Evolutionary conservation across 23 tunicate genomes (phyloP).

Genomic region (Oikopleura vanhoeffeni): DNA sequence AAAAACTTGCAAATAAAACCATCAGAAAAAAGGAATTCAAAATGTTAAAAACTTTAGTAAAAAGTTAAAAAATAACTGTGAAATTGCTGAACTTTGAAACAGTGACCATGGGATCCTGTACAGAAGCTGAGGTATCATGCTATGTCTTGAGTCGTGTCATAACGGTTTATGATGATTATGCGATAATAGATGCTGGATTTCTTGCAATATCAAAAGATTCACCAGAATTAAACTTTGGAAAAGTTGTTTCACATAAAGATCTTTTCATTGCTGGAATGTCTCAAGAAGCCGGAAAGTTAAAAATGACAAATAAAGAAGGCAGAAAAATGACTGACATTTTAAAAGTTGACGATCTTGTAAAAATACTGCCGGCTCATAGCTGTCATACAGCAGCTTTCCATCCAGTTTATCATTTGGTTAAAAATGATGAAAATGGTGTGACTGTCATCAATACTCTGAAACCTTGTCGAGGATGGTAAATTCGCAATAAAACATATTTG

Average conservation of each 20-base stretch:
- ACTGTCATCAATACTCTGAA: not conserved
- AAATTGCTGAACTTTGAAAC: too few species aligned
- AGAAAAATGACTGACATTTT: not conserved
- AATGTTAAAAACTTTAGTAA: too few species aligned
- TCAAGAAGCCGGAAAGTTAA: constrained; percentile 14
- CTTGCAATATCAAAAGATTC: constrained; percentile 4
- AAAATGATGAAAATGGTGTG: not conserved
- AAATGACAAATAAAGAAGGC: not conserved
- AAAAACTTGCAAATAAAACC: too few species aligned
- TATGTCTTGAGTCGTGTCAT: not conserved
- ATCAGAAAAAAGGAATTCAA: too few species aligned
- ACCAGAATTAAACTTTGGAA: not conserved
- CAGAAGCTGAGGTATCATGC: not conserved
- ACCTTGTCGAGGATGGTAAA: constrained; percentile 12
- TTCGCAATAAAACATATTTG: too few species aligned
- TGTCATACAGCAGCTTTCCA: constrained; percentile 6
- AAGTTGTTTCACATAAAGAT: not conserved
- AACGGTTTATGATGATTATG: not conserved
- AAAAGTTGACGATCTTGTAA: not conserved
- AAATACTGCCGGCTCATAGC: not conserved
- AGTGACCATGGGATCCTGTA: not conserved
- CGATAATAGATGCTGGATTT: not conserved
- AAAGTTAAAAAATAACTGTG: too few species aligned
- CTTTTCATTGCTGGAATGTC: not conserved
- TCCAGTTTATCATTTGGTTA: not conserved